phyloP scores from a whole-genome alignment of 2,888 invertebrate genomes.

The Amphiduros pacificus region DNA sequence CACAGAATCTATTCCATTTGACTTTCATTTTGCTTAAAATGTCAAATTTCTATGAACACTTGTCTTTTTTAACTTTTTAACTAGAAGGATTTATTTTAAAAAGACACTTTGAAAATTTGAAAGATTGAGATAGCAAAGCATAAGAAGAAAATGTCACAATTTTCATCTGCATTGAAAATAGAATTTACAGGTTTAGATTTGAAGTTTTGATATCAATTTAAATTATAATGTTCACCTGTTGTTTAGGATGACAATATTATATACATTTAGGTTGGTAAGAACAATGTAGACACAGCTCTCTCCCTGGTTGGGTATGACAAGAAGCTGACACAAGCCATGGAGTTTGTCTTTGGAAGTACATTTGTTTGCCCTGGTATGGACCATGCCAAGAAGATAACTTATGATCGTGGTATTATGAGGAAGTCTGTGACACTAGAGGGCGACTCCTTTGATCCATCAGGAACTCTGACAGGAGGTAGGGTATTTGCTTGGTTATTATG shows the following conservation, averaged over 20 bases:
- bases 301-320: conserved; percentile 74
- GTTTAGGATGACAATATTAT: background rate
- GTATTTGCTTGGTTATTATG: background rate
- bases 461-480: conserved; percentile 83
- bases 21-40: no score
- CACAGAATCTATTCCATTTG: no score
- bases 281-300: conserved; percentile 81
- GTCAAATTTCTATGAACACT: no score
- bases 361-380: conserved; percentile 83
- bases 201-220: background rate
- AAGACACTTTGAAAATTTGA: no score
- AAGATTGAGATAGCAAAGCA: no score
- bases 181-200: no score
- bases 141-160: no score
- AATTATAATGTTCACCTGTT: background rate
- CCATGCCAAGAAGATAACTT: conserved; percentile 79
- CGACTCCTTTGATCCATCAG: conserved; percentile 87
- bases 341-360: conserved; percentile 81
- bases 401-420: conserved; percentile 65
- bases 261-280: conserved; percentile 69
- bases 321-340: conserved; percentile 75
- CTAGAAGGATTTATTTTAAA: no score
- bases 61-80: no score
- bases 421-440: conserved; percentile 83
- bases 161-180: no score